Conservation (phyloP, 2,797 vertebrate genomes). For the Tympanoctomys barrerae region DNA sequence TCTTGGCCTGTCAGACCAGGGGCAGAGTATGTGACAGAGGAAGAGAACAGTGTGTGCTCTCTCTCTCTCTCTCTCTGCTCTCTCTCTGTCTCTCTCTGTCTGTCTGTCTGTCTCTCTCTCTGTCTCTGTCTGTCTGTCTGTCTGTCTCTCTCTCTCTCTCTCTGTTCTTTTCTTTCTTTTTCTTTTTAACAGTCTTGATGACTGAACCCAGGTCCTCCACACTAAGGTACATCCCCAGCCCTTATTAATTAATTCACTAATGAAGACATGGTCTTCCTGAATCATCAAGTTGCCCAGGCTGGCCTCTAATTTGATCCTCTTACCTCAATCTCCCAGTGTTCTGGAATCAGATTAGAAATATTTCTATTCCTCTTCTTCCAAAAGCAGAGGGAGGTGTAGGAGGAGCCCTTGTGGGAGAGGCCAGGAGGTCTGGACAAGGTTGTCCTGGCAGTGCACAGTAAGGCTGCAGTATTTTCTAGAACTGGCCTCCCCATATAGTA, state of each 20-base stretch:
- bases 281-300: not conserved
- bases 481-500: not conserved
- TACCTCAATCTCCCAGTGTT: not conserved
- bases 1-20: not conserved
- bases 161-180: not conserved
- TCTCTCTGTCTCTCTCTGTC: too few relatives aligned
- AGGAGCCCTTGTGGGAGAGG: not conserved
- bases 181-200: not conserved
- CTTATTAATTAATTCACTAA: not conserved
- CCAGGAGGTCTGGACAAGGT: not conserved
- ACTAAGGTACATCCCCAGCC: not conserved
- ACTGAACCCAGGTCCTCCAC: not conserved
- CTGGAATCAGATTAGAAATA: not conserved
- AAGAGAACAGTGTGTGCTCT: not conserved
- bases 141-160: not conserved
- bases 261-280: not conserved
- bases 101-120: not conserved
- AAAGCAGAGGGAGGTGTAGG: not conserved
- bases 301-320: not conserved
- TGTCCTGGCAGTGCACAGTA: not conserved
- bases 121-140: too few relatives aligned
- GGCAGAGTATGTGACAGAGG: not conserved
- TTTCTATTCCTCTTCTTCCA: not conserved
- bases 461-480: not conserved
- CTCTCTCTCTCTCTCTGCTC: too few relatives aligned